Evolutionary conservation across 2,797 vertebrate genomes (phyloP), one percentile per base, ranked within the genome.

Genomic region (Chrosomus eos): DNA sequence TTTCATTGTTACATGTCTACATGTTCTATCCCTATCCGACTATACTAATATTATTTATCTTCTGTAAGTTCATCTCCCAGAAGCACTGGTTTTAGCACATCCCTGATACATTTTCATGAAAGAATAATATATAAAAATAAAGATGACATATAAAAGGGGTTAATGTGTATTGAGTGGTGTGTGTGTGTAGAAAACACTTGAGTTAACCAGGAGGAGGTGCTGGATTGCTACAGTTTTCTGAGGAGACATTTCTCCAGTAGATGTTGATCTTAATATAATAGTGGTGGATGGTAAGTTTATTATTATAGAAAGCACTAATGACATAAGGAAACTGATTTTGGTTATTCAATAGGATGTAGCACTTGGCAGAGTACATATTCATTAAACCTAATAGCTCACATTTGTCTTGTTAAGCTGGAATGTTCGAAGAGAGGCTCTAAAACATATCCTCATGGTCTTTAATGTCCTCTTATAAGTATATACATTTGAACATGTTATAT

Each of bases 191-290:
- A 48, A 28, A 38, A 36, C 62, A 28, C 36, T 45, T 45, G 11
- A 16, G 1, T 26, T 76, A 67, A 67, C 82, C 82, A 84, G 74
- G 19, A 79, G 75, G 74, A 71, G 82, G 82, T 36, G 82, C 67
- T 58, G 26, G 7, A 72, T 14, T 58, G 13, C 74, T 60, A 19
- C 26, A 10, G 33, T 82, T 79, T 21, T 45, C 73, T 60, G n/a
- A 76, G 45, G n/a, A 58, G 64, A 33, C 71, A 66, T 64, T 74
- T 62, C 48, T 77, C 3, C 19, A 58, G 9, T 43, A n/a, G 36
- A 83, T 58, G 62, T 67, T 51, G 60, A 66, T 40, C 23, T 83
- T 55, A 68, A 55, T 51, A 55, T 48, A 75, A 80, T 38, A 28
- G 68, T 1, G 0, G 36, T 72, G 67, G 40, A 51, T 48, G 38